phyloP scores from a whole-genome alignment of 2,888 invertebrate genomes.

The Erpobdella octoculata region DNA sequence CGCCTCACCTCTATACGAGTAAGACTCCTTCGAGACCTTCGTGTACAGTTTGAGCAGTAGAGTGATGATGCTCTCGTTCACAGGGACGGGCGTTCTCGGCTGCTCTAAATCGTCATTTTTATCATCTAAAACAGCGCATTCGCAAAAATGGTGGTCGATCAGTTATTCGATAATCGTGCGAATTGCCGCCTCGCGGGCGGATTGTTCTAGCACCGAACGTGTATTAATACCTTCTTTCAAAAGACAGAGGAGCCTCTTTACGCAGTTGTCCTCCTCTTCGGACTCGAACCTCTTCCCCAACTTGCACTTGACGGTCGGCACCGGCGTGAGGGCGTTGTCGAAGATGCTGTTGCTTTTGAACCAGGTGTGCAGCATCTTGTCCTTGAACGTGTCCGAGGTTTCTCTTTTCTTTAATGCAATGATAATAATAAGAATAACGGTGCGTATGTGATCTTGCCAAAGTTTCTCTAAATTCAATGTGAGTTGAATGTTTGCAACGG shows the following conservation, averaged over 20 bases:
- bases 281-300: background rate
- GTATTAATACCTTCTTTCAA: background rate
- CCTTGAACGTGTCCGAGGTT: constrained; percentile 38
- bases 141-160: too few species aligned
- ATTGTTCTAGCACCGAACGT: too few species aligned
- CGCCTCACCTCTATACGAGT: background rate
- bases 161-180: too few species aligned
- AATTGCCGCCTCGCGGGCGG: too few species aligned
- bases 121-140: too few species aligned
- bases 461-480: too few species aligned
- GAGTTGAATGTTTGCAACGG: too few species aligned
- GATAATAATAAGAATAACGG: too few species aligned
- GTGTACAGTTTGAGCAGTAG: constrained; percentile 80
- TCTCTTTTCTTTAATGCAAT: too few species aligned
- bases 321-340: constrained; percentile 43
- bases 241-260: background rate
- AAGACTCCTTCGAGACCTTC: constrained; percentile 65
- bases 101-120: too few species aligned
- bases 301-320: constrained; percentile 29
- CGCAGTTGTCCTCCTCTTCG: background rate
- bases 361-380: constrained; percentile 50
- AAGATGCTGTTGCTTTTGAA: constrained; percentile 48
- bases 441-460: too few species aligned
- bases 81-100: background rate
- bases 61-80: constrained; percentile 70